A percentile compares a stretch with the other conserved stretches of the same genome.
phyloP scores from a whole-genome alignment of 2,113 vertebrate species.

The Lepisosteus oculatus region DNA sequence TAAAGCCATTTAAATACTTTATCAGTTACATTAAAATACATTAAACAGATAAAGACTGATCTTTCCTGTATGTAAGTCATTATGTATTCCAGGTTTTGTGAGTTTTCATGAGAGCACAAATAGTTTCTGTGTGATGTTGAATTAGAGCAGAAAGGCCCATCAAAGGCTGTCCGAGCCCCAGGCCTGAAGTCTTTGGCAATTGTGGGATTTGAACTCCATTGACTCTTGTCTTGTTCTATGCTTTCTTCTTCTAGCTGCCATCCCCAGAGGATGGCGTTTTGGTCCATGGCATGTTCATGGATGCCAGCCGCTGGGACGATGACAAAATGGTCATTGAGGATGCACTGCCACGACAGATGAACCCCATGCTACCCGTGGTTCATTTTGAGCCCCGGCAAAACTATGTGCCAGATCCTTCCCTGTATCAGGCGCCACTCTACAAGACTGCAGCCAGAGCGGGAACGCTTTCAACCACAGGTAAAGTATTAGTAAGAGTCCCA shows the following conservation, averaged over 20 bases:
- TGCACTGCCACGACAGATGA: constrained; percentile 64
- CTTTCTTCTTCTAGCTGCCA: constrained; percentile 55
- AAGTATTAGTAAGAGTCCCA: background rate
- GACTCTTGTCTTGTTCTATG: background rate
- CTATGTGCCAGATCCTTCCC: constrained; percentile 44
- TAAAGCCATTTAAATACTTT: too few relatives aligned
- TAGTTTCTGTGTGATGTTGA: too few relatives aligned
- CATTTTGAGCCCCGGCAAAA: constrained; percentile 74
- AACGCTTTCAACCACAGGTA: constrained; percentile 74
- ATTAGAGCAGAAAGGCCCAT: too few relatives aligned
- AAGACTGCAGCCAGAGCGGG: constrained; percentile 75
- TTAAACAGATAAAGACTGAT: too few relatives aligned
- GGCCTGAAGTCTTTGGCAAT: too few relatives aligned
- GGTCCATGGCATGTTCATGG: constrained; percentile 77
- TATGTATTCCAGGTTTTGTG: too few relatives aligned
- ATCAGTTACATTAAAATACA: too few relatives aligned
- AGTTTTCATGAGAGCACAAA: too few relatives aligned
- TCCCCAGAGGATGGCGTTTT: constrained; percentile 64
- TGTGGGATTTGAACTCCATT: too few relatives aligned
- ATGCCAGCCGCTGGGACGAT: constrained; percentile 69
- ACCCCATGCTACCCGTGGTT: constrained; percentile 64
- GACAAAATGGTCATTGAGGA: constrained; percentile 66
- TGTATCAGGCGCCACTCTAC: constrained; percentile 71
- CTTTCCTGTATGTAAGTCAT: too few relatives aligned
- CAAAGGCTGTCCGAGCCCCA: too few relatives aligned